Percentiles rank a stretch among this genome's conserved stretches.
phyloP scores from a whole-genome alignment of 2,888 invertebrate species.

The Galerucella pusilla region DNA sequence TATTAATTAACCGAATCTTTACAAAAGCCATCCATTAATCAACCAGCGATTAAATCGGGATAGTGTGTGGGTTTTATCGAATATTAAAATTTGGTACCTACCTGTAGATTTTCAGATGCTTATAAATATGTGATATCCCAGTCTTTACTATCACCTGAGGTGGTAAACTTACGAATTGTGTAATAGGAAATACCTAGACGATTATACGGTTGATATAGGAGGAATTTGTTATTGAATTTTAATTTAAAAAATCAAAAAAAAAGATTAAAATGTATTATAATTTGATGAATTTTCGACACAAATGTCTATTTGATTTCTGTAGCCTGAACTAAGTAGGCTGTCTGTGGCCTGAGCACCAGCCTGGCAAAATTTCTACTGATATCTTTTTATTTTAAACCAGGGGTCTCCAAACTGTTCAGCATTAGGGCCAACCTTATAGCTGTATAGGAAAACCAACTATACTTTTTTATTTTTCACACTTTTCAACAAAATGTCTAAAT shows the following conservation, averaged over 20 bases:
- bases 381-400: constrained; percentile 8
- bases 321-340: background rate
- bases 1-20: constrained; percentile 39
- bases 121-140: constrained; percentile 9
- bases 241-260: background rate
- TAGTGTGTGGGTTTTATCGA: constrained; percentile 26
- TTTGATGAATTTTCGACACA: background rate
- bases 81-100: constrained; percentile 25
- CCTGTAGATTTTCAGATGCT: constrained; percentile 22
- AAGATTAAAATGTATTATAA: background rate
- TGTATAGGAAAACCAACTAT: too few species aligned
- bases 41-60: constrained; percentile 30
- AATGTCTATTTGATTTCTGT: background rate
- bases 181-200: background rate
- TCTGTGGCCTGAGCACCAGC: background rate
- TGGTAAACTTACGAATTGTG: background rate
- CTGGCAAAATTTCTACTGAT: constrained; percentile 7
- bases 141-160: constrained; percentile 23
- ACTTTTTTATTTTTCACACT: too few species aligned
- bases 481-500: too few species aligned
- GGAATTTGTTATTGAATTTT: background rate
- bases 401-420: too few species aligned
- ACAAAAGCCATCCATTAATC: constrained; percentile 34
- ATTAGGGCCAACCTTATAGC: too few species aligned
- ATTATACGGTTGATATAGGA: background rate